A percentile compares a stretch with the other conserved stretches of the same genome.
phyloP scores from a whole-genome alignment of 2,113 vertebrate species.

The Vanacampus margaritifer region DNA sequence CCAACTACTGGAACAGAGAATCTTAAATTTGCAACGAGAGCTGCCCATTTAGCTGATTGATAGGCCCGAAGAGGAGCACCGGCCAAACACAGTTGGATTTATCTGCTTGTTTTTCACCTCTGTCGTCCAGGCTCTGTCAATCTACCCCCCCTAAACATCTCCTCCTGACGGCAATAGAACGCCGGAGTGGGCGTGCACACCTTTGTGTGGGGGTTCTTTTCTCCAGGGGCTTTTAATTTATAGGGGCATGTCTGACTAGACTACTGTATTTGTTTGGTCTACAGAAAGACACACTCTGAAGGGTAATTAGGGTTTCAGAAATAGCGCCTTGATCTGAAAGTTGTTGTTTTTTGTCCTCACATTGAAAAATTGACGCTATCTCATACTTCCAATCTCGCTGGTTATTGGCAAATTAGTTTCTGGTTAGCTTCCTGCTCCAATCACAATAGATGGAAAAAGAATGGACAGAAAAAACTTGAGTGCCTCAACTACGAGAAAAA shows the following conservation, averaged over 20 bases:
- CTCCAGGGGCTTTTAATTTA: conserved; percentile 27
- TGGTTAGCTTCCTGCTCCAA: too few species aligned
- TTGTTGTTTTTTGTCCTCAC: too few species aligned
- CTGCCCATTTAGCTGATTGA: conserved; percentile 57
- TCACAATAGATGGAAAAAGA: too few species aligned
- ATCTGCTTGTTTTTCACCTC: conserved; percentile 58
- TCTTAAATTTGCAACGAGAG: conserved; percentile 47
- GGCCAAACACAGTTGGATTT: conserved; percentile 51
- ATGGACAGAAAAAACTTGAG: too few species aligned
- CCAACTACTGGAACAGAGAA: conserved; percentile 20
- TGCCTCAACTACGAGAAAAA: too few species aligned
- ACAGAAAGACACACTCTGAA: conserved; percentile 18
- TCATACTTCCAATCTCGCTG: too few species aligned
- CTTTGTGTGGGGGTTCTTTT: conserved; percentile 9
- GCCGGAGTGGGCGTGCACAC: conserved; percentile 19
- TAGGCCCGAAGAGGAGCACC: conserved; percentile 36
- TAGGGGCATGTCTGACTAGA: conserved; percentile 35
- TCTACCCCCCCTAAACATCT: conserved; percentile 39
- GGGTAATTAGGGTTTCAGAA: conserved; percentile 6
- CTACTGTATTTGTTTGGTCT: conserved; percentile 6
- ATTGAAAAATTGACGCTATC: too few species aligned
- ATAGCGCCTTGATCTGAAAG: background rate
- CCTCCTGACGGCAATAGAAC: conserved; percentile 21
- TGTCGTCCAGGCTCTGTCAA: conserved; percentile 41
- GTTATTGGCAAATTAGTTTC: too few species aligned